Conservation (phyloP, 2,797 vertebrate genomes). For the Eulemur mongoz region DNA sequence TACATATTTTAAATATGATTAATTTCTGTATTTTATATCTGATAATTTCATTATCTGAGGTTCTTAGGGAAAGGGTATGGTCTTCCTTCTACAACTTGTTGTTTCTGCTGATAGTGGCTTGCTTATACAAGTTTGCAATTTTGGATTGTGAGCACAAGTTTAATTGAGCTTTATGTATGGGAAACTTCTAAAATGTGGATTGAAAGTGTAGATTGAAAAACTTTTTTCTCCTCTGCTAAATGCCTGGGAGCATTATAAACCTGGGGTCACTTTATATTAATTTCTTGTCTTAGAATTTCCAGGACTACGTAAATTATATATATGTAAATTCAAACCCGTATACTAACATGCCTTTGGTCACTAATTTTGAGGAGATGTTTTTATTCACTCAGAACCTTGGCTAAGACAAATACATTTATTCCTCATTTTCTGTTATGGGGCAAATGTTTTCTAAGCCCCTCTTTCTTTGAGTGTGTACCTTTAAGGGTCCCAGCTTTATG, state of each 20-base stretch:
- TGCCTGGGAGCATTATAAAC: background rate
- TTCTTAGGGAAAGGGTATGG: background rate
- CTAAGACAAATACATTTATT: background rate
- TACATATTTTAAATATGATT: background rate
- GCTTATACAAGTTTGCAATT: background rate
- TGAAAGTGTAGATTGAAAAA: background rate
- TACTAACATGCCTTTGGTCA: background rate
- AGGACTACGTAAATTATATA: background rate
- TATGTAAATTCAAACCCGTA: background rate
- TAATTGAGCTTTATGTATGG: background rate
- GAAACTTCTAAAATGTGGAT: background rate
- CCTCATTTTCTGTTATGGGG: background rate
- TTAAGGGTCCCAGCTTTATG: background rate
- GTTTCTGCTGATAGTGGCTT: background rate
- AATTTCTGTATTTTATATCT: background rate
- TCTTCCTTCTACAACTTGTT: background rate
- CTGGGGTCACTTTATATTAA: background rate
- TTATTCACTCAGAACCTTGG: background rate
- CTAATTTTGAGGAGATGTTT: background rate
- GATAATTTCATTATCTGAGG: background rate
- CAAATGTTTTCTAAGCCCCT: background rate
- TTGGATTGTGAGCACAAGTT: background rate
- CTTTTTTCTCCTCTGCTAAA: background rate
- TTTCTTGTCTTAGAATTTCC: constrained; percentile 12
- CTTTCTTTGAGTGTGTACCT: background rate